Percentiles rank a stretch among this genome's conserved stretches.
phyloP scores from a whole-genome alignment of 2,113 vertebrate genomes.

The Ageneiosus marmoratus region DNA sequence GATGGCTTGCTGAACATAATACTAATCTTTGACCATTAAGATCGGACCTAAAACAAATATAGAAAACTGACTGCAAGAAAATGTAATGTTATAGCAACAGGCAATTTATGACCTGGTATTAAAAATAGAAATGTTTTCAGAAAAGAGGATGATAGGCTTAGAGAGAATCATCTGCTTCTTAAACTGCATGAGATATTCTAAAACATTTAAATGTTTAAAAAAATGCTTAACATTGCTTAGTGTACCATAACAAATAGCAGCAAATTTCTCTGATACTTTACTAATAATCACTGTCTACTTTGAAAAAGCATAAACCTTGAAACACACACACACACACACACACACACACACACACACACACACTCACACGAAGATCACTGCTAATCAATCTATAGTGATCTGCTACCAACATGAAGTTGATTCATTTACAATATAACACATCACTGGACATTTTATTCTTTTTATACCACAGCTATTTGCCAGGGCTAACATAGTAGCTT shows the following conservation, averaged over 20 bases:
- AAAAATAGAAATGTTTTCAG: neutral
- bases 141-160: neutral
- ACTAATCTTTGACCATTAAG: neutral
- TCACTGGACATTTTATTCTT: neutral
- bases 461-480: neutral
- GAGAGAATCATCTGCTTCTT: neutral
- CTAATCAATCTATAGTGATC: neutral
- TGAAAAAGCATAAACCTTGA: neutral
- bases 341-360: neutral
- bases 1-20: neutral
- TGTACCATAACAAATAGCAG: neutral
- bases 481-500: neutral
- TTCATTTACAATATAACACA: neutral
- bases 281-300: neutral
- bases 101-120: neutral
- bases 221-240: neutral
- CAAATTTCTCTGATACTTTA: neutral
- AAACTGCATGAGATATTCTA: neutral
- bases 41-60: neutral
- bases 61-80: slow-evolving; percentile 2
- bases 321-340: neutral
- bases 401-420: neutral
- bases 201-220: neutral
- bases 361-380: neutral
- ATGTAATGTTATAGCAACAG: neutral